Evolutionary conservation across 2,113 vertebrate species (phyloP), one percentile per base, ranked within the genome.

Genomic region (Miniopterus natalensis): DNA sequence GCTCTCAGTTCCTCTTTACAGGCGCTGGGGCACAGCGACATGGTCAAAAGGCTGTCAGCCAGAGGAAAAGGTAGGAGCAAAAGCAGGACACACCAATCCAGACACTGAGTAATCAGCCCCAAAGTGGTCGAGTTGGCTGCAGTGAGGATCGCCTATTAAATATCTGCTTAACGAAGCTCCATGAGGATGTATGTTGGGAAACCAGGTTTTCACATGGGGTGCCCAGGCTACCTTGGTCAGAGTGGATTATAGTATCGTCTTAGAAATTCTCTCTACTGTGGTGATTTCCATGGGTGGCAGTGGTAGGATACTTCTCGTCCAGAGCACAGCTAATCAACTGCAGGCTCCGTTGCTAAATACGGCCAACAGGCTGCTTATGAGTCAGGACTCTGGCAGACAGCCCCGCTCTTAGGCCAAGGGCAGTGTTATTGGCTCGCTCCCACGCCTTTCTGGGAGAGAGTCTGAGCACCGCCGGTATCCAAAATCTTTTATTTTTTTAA

Each of bases 341-440:
- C 97, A 97, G 93, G 61, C 95, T 98, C 63, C 47, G 95, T 78
- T 91, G 93, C 92, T 98, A 96, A 97, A 96, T 93, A 90, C 89
- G 97, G 89, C 75, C 84, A 97, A 81, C 94, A 96, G 95, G 36
- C 97, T 97, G 70, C 87, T 97, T 94, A 79, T 98, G 97, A 98
- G 95, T 97, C 96, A 98, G 78, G 65, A 29, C 51, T 92, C 55
- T 97, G 97, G 97, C 97, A 97, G 88, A 83, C 61, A 94, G 57
- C 80, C 95, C 45, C 97, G 70, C 68, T 97, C 96, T 92, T 61
- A 42, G 71, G 92, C 94, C 96, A 96, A 71, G 84, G 79, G 79
- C 86, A 95, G 95, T 92, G 90, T 93, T 31, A 85, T 23, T 97
- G 96, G 96, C 78, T 96, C 78, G 86, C 36, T 97, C 40, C 70